Conservation (phyloP, 2,113 vertebrate species). For the Cyphomyrus plagiostoma region DNA sequence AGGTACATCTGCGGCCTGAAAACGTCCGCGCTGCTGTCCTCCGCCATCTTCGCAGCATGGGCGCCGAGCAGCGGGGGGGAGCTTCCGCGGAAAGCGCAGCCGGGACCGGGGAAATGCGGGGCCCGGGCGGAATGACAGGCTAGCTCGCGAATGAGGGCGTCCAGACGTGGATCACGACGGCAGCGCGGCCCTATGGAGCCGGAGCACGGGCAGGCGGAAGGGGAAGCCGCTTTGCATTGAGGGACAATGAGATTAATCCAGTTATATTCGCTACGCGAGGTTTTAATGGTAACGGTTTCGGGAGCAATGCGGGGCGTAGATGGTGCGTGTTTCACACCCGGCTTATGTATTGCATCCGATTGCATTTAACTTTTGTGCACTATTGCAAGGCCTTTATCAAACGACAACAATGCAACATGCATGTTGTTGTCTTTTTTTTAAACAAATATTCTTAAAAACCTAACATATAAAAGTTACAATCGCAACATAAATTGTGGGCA, state of each 20-base stretch:
- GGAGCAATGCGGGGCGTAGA: background rate
- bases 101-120: slow-evolving; percentile 29
- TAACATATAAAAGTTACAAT: background rate
- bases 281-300: background rate
- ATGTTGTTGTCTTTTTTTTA: background rate
- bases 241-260: background rate
- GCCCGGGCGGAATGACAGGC: slow-evolving; percentile 22
- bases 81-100: slow-evolving; percentile 27
- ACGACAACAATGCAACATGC: background rate
- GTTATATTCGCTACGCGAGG: background rate
- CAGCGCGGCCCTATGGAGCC: slow-evolving; percentile 34
- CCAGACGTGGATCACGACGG: background rate
- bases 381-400: background rate
- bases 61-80: background rate
- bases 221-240: background rate
- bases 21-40: slow-evolving; percentile 47
- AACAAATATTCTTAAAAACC: background rate
- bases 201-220: background rate
- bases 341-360: background rate
- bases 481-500: background rate
- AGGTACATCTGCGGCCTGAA: slow-evolving; percentile 66
- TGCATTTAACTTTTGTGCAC: background rate
- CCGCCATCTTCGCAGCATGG: slow-evolving; percentile 56
- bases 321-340: background rate
- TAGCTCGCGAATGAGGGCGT: slow-evolving; percentile 31